Percentiles rank a stretch among this genome's conserved stretches.
Conservation (phyloP, 2,888 invertebrate species). For the Leucophenga montana region DNA sequence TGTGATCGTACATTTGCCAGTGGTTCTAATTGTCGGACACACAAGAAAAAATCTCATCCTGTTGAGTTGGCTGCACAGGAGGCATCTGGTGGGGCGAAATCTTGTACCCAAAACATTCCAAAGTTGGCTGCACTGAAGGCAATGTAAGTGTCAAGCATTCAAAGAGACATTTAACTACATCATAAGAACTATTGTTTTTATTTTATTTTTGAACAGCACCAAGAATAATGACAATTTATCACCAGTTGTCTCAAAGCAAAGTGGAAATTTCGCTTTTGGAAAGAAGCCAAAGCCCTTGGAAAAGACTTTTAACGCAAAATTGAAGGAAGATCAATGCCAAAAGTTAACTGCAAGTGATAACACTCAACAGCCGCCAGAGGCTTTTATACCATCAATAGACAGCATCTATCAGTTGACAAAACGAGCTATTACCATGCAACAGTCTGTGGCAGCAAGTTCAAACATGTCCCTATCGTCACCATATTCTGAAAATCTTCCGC, state of each 20-base stretch:
- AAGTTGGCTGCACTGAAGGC: constrained; percentile 70
- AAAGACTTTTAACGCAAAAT: background rate
- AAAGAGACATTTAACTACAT: background rate
- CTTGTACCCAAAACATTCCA: constrained; percentile 70
- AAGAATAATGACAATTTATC: constrained; percentile 66
- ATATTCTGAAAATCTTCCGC: background rate
- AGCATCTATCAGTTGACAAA: constrained; percentile 9
- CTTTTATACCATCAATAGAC: constrained; percentile 3
- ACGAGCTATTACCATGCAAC: background rate
- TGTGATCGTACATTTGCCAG: constrained; percentile 73
- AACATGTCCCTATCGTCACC: background rate
- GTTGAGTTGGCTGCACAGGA: constrained; percentile 71
- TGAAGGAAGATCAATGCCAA: background rate
- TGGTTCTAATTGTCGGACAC: constrained; percentile 72
- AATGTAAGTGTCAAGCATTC: constrained; percentile 56
- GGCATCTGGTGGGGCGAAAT: constrained; percentile 65
- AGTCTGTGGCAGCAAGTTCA: background rate
- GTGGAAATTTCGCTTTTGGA: constrained; percentile 60
- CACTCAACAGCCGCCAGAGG: background rate
- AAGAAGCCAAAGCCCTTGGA: constrained; percentile 53
- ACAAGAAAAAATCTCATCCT: constrained; percentile 72
- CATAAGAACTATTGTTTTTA: background rate
- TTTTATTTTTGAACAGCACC: constrained; percentile 46
- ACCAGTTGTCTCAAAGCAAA: constrained; percentile 68
- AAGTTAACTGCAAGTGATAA: too few species aligned